Conservation (phyloP, 2,797 vertebrate genomes). For the Danio tinwini region DNA sequence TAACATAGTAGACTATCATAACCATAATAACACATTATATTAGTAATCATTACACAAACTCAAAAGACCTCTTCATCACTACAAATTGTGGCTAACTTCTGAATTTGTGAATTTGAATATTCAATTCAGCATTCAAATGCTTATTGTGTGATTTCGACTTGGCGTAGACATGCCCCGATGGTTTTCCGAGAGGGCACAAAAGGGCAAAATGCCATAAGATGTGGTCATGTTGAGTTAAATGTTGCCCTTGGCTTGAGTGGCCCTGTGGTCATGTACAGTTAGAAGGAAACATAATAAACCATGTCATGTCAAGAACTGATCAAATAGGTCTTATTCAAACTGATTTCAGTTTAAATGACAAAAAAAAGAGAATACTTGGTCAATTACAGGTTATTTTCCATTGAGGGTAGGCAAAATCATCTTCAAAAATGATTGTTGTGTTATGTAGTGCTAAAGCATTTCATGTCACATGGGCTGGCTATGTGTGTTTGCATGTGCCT, state of each 20-base stretch:
- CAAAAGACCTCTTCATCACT: too few species aligned
- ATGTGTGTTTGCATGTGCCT: constrained; percentile 44
- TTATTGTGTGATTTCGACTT: not conserved
- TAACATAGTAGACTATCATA: too few species aligned
- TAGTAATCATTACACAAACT: too few species aligned
- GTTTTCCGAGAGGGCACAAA: constrained; percentile 19
- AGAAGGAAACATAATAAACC: not conserved
- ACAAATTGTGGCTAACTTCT: not conserved
- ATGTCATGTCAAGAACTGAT: not conserved
- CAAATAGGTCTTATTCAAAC: not conserved
- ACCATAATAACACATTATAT: too few species aligned
- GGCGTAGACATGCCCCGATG: constrained; percentile 2
- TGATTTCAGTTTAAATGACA: not conserved
- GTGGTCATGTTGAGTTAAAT: constrained; percentile 37
- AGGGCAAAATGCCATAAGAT: constrained; percentile 13
- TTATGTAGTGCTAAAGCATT: constrained; percentile 26
- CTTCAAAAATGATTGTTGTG: constrained; percentile 17
- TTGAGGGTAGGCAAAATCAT: not conserved
- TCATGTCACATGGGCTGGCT: constrained; percentile 21
- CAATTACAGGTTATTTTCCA: not conserved
- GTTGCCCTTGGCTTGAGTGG: constrained; percentile 4
- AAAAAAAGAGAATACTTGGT: not conserved
- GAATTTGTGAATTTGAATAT: too few species aligned
- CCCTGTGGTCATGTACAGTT: constrained; percentile 3
- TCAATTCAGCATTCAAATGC: not conserved